Conservation (phyloP, 2,113 vertebrate species). For the Eulacestoma nigropectus region DNA sequence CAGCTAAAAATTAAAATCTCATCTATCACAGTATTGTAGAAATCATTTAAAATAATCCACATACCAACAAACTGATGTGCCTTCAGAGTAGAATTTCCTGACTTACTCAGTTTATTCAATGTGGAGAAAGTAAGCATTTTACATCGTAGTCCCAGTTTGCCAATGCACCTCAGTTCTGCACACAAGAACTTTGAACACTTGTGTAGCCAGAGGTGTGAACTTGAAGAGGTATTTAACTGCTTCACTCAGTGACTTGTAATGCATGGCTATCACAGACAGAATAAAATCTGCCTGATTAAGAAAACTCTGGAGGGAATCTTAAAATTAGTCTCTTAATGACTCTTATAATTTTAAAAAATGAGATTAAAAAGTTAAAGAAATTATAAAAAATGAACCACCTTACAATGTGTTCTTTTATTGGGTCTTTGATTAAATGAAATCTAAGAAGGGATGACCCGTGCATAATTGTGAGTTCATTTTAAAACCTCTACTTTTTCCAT, state of each 20-base stretch:
- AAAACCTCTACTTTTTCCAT: neutral
- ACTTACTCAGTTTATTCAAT: neutral
- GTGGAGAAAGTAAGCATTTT: neutral
- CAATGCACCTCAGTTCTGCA: neutral
- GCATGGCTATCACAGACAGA: neutral
- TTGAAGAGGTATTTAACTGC: neutral
- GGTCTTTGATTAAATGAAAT: conserved; percentile 47
- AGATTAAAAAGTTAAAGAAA: conserved; percentile 40
- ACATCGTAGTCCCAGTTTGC: neutral
- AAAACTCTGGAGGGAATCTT: conserved; percentile 32
- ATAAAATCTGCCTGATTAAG: conserved; percentile 27
- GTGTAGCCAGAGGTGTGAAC: neutral
- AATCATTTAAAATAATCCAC: neutral
- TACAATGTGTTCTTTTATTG: neutral
- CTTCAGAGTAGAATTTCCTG: neutral
- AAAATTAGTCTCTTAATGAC: conserved; percentile 42
- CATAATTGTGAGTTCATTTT: conserved; percentile 38
- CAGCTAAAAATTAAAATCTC: neutral
- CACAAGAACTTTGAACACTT: neutral
- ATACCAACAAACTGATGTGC: neutral
- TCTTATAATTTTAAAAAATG: conserved; percentile 30
- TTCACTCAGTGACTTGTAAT: neutral
- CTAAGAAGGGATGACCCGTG: conserved; percentile 23
- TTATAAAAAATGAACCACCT: conserved; percentile 41
- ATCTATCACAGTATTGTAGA: neutral